Evolutionary conservation across 2,113 vertebrate species (phyloP).

Genomic region (Ameiurus melas): DNA sequence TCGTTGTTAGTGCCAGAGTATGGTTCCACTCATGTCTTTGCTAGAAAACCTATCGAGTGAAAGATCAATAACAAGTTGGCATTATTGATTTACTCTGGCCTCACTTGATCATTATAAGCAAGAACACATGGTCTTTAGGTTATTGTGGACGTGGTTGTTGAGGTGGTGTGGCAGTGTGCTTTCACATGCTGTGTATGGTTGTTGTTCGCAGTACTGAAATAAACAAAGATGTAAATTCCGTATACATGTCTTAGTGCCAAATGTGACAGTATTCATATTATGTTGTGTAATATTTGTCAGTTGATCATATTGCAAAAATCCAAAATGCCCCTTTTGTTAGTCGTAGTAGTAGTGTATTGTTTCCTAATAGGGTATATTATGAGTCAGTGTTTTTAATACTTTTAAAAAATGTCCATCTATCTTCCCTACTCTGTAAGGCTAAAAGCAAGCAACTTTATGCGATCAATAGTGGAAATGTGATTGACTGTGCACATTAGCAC

Average conservation of each 20-base stretch:
- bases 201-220: background rate
- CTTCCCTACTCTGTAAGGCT: background rate
- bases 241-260: background rate
- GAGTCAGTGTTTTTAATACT: background rate
- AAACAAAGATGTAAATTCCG: background rate
- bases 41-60: background rate
- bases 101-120: background rate
- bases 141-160: background rate
- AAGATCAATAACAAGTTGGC: background rate
- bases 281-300: too few species aligned
- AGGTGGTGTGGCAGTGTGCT: background rate
- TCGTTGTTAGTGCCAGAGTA: background rate
- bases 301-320: background rate
- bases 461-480: background rate
- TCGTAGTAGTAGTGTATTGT: background rate
- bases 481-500: background rate
- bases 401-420: background rate
- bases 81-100: background rate
- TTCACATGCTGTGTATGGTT: background rate
- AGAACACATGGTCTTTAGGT: background rate
- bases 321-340: background rate
- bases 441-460: background rate
- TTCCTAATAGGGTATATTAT: background rate
- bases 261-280: background rate
- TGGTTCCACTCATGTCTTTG: background rate